phyloP scores from a whole-genome alignment of 2,888 invertebrate species.

The Meliscaeva auricollis region DNA sequence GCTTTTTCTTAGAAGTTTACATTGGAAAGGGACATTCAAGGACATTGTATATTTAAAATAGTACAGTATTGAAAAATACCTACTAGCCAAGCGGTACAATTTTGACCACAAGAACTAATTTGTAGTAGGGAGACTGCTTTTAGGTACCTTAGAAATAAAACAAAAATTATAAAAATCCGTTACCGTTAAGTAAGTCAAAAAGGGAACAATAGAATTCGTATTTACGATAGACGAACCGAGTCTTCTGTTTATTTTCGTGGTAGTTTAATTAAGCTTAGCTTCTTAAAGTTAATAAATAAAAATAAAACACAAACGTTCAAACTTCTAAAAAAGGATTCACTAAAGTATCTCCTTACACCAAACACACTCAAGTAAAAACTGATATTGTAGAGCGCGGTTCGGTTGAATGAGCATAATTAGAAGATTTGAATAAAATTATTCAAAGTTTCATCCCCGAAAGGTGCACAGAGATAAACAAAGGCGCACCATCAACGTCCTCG shows the following conservation, averaged over 20 bases:
- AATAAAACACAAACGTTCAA: not conserved
- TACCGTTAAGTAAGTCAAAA: no score
- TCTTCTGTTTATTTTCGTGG: no score
- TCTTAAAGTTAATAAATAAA: not conserved
- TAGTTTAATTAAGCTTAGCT: no score
- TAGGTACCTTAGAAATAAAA: no score
- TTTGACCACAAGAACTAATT: no score
- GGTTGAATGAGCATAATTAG: conserved; percentile 67
- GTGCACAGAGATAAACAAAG: conserved; percentile 48
- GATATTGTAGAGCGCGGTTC: conserved; percentile 51
- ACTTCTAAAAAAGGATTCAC: conserved; percentile 15
- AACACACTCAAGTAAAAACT: conserved; percentile 19
- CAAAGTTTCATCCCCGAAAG: conserved; percentile 58
- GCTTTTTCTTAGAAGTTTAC: no score
- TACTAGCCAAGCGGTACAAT: no score
- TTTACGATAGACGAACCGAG: no score
- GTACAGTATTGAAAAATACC: no score
- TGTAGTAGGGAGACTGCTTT: no score
- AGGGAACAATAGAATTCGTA: no score
- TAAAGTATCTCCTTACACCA: not conserved
- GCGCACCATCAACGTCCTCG: conserved; percentile 4
- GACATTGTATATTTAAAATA: not conserved
- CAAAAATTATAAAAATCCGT: no score
- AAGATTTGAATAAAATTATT: conserved; percentile 65
- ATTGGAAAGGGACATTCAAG: not conserved